Base-by-base conservation (phyloP, 2,888 invertebrate species). In the Ichneumon xanthorius region DNA sequence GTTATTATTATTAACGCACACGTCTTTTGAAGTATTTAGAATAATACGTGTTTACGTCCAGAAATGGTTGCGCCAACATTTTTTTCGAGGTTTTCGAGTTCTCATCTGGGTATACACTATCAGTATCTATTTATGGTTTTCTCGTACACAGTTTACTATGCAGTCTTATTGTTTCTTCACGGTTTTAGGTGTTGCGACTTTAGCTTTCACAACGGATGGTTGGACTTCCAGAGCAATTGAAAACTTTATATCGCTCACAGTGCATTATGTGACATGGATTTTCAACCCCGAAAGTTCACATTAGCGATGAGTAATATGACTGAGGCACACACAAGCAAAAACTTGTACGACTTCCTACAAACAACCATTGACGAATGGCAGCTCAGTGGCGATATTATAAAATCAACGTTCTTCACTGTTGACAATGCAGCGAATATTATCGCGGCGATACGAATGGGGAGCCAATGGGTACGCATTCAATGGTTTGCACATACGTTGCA, bases 401-500 rank as follows among this genome's bases (percentile, higher is more conserved):
- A 48, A 37, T 67, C 40, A 22, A 79, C 30, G 9, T 63, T 72
- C 7, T 80, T 73, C 16, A 53, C 53, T 14, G 73, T 53, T n/a
- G 80, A 73, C 53, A 80, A 80, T 37, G 80, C 80, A 7, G 65
- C 73, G 2, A 80, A 80, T 55, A 80, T 80, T 58, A 67, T 73
- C n/a, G 53, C 40, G 53, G 73, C 80, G 14, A 53, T 73, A 16
- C 22, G 63, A 6, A 19, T 71, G 48, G 33, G 37, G 16, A 48
- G n/a, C 9, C 19, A 58, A 11, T 80, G 80, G 80, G n/a, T 80
- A 19, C 65, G 80, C 48, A 53, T 73, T 48, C 80, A 65, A 16
- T 80, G 63, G 37, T 80, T 80, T 22, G 55, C 80, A 2, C 80
- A 80, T 45, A 73, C 80, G 9, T 30, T 80, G 37, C 67, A 80